These are phyloP conservation scores for Tiphia femorata DNA, from an alignment of 2,888 invertebrate genomes.

Conservation along the genomic window DNA sequence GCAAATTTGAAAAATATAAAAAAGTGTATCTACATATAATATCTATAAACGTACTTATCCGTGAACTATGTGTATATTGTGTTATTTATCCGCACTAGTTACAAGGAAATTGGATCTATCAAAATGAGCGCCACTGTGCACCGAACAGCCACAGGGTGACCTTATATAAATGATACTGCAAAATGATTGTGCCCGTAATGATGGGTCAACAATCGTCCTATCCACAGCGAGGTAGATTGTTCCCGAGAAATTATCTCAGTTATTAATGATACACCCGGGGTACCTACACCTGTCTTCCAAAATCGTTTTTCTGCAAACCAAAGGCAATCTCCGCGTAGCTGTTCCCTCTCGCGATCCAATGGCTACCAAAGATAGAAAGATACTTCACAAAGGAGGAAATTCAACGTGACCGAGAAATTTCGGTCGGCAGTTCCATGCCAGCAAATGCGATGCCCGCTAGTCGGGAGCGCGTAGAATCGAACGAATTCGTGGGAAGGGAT, in stretches of 20 bases:
- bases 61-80: too few species aligned
- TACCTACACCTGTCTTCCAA: conserved; percentile 37
- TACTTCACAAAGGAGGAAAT: too few species aligned
- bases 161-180: conserved; percentile 41
- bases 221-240: conserved; percentile 29
- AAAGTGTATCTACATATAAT: too few species aligned
- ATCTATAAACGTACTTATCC: too few species aligned
- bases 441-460: too few species aligned
- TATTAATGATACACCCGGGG: conserved; percentile 46
- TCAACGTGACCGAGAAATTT: too few species aligned
- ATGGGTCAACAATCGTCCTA: conserved; percentile 22
- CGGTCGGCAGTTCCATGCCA: too few species aligned
- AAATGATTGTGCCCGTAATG: conserved; percentile 30
- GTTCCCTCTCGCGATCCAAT: conserved; percentile 21
- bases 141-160: conserved; percentile 6
- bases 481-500: too few species aligned
- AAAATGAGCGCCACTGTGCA: not conserved
- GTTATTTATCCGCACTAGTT: too few species aligned
- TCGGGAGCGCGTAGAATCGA: too few species aligned
- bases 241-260: conserved; percentile 46
- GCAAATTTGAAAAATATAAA: not conserved
- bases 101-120: too few species aligned
- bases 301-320: conserved; percentile 29
- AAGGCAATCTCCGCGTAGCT: conserved; percentile 22
- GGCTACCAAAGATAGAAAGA: too few species aligned